Evolutionary conservation across 2,888 invertebrate genomes (phyloP), one percentile per base, ranked within the genome.

Genomic region (Lissocephala sabroskyi): DNA sequence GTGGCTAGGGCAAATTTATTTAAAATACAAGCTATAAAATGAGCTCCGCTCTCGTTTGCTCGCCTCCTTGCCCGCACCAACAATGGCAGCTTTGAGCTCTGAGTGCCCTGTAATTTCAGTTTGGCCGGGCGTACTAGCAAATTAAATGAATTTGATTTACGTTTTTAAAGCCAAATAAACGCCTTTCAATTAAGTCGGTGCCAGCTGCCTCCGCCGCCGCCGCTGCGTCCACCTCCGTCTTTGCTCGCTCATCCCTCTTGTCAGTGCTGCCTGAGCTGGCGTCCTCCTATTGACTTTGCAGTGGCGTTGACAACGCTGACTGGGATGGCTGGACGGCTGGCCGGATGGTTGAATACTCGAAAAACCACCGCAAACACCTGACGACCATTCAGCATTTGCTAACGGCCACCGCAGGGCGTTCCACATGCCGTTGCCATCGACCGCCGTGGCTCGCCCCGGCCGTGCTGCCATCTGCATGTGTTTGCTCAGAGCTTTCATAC

Each of bases 61-160:
- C 16, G 30, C 23, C 2, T 14, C 33, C 28, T 41, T 23, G 28
- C n/a, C 16, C 17, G 30, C 9, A 1, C 17, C 33, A 23, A 23
- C 23, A 23, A 1, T 18, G 36, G 14, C 11, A 26, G 23, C 3
- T 7, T 41, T 57, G 40, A 62, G 59, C 59, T 63, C 53, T 65
- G 76, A 76, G 65, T 62, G 68, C 56, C 74, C 50, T 73, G 23
- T 23, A 23, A 23, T 23, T 23, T 23, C 23, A 23, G 23, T 7
- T 23, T 23, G n/a, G 11, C 16, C 37, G 46, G 23, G 14, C 26
- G 28, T 30, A 36, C 17, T n/a, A 40, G 46, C 41, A 62, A 73
- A 73, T 78, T 78, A 77, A 79, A 77, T 79, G 78, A 79, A 77
- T 77, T 77, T 77, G 76, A 77, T 77, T 79, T 78, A 78, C 75